phyloP scores from a whole-genome alignment of 2,888 invertebrate genomes.

The Busseola fusca region DNA sequence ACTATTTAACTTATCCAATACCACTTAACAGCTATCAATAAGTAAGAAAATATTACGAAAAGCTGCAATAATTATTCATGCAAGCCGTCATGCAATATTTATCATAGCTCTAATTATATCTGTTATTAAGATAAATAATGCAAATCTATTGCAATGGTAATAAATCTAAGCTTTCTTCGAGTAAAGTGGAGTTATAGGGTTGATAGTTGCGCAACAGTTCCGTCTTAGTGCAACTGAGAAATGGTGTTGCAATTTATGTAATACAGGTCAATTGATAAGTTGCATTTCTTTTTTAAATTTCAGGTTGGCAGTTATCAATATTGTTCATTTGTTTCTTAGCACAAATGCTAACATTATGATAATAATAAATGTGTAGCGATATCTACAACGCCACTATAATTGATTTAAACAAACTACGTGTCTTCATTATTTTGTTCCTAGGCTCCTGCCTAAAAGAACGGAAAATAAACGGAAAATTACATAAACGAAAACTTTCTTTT shows the following conservation, averaged over 20 bases:
- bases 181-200: slow-evolving; percentile 56
- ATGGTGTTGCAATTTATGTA: slow-evolving; percentile 51
- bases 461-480: too few relatives aligned
- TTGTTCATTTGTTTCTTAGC: neutral
- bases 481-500: too few relatives aligned
- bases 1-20: slow-evolving; percentile 14
- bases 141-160: slow-evolving; percentile 58
- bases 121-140: slow-evolving; percentile 56
- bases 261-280: slow-evolving; percentile 40
- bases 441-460: too few relatives aligned
- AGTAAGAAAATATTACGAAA: slow-evolving; percentile 45
- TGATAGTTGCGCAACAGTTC: slow-evolving; percentile 51
- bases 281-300: neutral
- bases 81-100: slow-evolving; percentile 38
- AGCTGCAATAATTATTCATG: slow-evolving; percentile 40
- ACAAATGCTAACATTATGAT: neutral
- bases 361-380: neutral
- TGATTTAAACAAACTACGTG: neutral
- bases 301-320: neutral
- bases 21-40: slow-evolving; percentile 31
- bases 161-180: slow-evolving; percentile 66
- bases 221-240: slow-evolving; percentile 48
- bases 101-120: slow-evolving; percentile 50
- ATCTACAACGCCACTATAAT: too few relatives aligned
- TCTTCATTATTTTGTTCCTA: neutral